Evolutionary conservation across 1,140 invertebrate species (phyloP).

Genomic region (Drosophila subobscura): DNA sequence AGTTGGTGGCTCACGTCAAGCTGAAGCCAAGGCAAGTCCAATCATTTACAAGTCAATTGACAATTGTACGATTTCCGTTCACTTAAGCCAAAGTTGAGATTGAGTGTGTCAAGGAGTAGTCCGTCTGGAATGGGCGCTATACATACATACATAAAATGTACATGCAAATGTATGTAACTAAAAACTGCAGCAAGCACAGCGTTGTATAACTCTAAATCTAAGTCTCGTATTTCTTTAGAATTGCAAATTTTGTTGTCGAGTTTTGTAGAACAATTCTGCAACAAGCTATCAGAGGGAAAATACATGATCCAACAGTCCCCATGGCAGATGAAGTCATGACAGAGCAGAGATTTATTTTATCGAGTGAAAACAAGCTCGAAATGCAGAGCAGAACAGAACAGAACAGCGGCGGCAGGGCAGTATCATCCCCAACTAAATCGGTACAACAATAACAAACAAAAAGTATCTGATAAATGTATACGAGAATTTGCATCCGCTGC

Average conservation of each 20-base stretch:
- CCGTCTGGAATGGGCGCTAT: no score
- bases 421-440: conserved; percentile 13
- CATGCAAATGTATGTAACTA: background rate
- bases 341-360: background rate
- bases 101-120: conserved; percentile 14
- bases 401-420: no score
- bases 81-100: conserved; percentile 24
- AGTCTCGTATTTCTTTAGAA: conserved; percentile 13
- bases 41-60: conserved; percentile 72
- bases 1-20: conserved; percentile 10
- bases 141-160: background rate
- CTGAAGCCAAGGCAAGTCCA: conserved; percentile 26
- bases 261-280: conserved; percentile 11
- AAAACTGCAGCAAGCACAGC: background rate
- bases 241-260: conserved; percentile 19
- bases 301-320: conserved; percentile 1
- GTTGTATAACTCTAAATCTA: background rate
- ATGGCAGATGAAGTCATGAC: background rate
- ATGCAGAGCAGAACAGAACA: background rate
- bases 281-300: conserved; percentile 15
- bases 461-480: conserved; percentile 15
- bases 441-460: conserved; percentile 20
- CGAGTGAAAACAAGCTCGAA: no score
- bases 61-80: conserved; percentile 74
- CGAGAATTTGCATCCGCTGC: conserved; percentile 22